Evolutionary conservation across 1,140 invertebrate species (phyloP).

Genomic region (Zophobas atratus): DNA sequence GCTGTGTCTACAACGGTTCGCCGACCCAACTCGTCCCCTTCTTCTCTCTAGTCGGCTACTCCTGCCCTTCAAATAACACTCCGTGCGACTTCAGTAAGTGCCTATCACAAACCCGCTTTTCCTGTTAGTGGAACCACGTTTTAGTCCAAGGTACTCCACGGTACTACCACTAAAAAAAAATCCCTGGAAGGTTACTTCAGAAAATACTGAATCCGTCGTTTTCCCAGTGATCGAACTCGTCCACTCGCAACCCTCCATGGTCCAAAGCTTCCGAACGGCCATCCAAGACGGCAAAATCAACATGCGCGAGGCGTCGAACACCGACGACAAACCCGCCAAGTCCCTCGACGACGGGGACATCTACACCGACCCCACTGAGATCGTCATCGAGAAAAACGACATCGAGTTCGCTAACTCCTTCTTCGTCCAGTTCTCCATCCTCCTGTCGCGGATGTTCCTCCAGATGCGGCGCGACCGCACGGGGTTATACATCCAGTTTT

Average conservation of each 20-base stretch:
- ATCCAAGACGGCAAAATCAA: conserved; percentile 62
- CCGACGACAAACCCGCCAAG: not conserved
- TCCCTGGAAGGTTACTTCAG: too few species aligned
- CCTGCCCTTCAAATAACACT: conserved; percentile 86
- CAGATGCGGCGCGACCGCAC: conserved; percentile 72
- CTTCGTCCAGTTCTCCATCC: conserved; percentile 70
- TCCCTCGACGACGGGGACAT: conserved; percentile 49
- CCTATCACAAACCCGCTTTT: not conserved
- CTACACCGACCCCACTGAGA: conserved; percentile 56
- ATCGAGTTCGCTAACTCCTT: conserved; percentile 72
- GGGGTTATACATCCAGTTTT: conserved; percentile 71
- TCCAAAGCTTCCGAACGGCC: conserved; percentile 53
- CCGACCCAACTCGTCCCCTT: conserved; percentile 80
- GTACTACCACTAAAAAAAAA: not conserved
- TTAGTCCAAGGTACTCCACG: not conserved
- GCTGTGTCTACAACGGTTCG: conserved; percentile 84
- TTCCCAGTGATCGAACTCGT: conserved; percentile 69
- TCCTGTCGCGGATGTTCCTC: conserved; percentile 71
- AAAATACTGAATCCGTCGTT: not conserved
- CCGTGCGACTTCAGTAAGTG: conserved; percentile 85
- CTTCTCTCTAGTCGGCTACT: conserved; percentile 74
- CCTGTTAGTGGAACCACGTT: not conserved
- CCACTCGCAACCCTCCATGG: conserved; percentile 65
- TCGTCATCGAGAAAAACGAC: conserved; percentile 54
- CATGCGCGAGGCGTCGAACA: conserved; percentile 47